Conservation (phyloP, 2,888 invertebrate genomes). For the Dasysyrphus albostriatus region DNA sequence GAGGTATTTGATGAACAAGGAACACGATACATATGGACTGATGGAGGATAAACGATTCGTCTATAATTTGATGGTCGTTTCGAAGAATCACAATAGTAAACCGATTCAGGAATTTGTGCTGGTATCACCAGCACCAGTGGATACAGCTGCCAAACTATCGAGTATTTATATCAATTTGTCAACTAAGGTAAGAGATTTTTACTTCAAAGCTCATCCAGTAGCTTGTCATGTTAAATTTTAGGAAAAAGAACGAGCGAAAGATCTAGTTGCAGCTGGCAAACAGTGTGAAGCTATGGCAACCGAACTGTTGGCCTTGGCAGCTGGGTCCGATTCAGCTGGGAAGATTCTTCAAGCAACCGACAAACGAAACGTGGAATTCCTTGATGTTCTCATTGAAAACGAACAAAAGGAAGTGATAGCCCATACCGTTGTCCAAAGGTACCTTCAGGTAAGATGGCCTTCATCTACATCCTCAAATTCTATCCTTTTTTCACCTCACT, state of each 20-base stretch:
- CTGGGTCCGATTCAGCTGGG: conserved; percentile 97
- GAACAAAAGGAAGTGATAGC: conserved; percentile 99
- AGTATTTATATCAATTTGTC: conserved; percentile 95
- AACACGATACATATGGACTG: conserved; percentile 97
- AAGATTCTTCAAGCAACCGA: conserved; percentile 97
- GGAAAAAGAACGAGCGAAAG: conserved; percentile 99
- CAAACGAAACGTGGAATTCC: conserved; percentile 95
- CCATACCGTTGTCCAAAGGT: conserved; percentile 98
- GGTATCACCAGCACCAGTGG: conserved; percentile 99
- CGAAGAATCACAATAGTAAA: conserved; percentile 97
- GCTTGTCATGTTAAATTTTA: conserved; percentile 78
- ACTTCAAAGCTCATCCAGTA: no score
- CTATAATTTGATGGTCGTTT: conserved; percentile 99
- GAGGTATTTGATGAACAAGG: conserved; percentile 97
- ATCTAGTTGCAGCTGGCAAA: conserved; percentile 96
- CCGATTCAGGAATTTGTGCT: conserved; percentile 99
- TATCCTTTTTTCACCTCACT: conserved; percentile 45
- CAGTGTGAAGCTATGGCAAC: conserved; percentile 99
- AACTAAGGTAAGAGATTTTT: conserved; percentile 87
- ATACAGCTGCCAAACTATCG: conserved; percentile 98
- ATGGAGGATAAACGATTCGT: conserved; percentile 99
- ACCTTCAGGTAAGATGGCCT: conserved; percentile 91
- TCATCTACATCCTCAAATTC: conserved; percentile 26
- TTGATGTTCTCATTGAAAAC: conserved; percentile 98
- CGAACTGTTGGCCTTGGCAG: conserved; percentile 95